Conservation (phyloP, 1,140 invertebrate species). For the Eupristina koningsbergeri region DNA sequence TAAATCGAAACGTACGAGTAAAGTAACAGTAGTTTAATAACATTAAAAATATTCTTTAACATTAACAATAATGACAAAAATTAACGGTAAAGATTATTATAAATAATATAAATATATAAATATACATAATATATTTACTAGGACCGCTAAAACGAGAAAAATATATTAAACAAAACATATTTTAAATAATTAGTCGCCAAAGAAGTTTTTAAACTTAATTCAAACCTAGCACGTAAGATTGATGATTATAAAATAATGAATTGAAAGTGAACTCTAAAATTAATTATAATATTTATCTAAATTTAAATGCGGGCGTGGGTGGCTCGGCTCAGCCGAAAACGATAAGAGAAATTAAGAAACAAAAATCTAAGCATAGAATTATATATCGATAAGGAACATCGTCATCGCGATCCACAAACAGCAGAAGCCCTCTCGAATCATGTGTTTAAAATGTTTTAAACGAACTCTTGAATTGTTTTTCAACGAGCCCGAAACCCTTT, state of each 20-base stretch:
- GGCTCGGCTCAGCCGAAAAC: slow-evolving; percentile 15
- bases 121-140: slow-evolving; percentile 59
- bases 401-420: slow-evolving; percentile 4
- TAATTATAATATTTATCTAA: too few relatives aligned
- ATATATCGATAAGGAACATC: slow-evolving; percentile 13
- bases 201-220: slow-evolving; percentile 69
- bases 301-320: slow-evolving; percentile 51
- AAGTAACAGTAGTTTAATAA: slow-evolving; percentile 49
- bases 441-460: too few relatives aligned
- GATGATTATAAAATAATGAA: slow-evolving; percentile 65
- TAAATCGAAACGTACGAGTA: slow-evolving; percentile 30
- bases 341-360: slow-evolving; percentile 25
- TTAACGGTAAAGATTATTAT: slow-evolving; percentile 53
- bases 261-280: slow-evolving; percentile 74
- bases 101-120: slow-evolving; percentile 59
- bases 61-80: slow-evolving; percentile 16
- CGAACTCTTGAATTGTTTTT: neutral
- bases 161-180: slow-evolving; percentile 68
- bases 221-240: slow-evolving; percentile 65
- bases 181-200: slow-evolving; percentile 74
- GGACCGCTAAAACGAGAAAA: slow-evolving; percentile 59
- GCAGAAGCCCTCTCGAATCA: neutral
- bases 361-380: slow-evolving; percentile 27
- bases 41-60: slow-evolving; percentile 43
- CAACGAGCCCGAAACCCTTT: too few relatives aligned